phyloP scores from a whole-genome alignment of 2,113 vertebrate species.

The Pangasianodon gigas region DNA sequence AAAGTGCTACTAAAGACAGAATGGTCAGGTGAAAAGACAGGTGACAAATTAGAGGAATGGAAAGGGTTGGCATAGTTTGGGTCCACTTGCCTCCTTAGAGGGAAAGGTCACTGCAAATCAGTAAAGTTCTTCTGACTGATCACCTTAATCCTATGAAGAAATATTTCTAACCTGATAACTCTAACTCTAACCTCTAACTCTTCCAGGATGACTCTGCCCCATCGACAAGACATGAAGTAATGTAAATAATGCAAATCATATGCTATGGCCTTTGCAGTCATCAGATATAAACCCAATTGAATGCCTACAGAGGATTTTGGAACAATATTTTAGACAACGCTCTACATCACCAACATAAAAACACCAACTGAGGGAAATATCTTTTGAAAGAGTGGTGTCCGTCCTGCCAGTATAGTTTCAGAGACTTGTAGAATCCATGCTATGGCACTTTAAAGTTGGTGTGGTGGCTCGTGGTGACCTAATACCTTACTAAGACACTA shows the following conservation, averaged over 20 bases:
- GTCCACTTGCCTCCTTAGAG: not conserved
- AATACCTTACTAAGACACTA: not conserved
- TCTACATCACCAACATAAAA: not conserved
- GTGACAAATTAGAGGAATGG: not conserved
- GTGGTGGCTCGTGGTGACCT: not conserved
- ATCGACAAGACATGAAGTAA: too few relatives aligned
- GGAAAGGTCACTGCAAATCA: not conserved
- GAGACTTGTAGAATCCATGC: too few relatives aligned
- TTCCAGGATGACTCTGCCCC: not conserved
- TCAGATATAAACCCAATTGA: not conserved
- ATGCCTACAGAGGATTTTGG: not conserved
- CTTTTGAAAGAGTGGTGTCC: not conserved
- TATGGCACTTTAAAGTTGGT: not conserved
- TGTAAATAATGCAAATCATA: not conserved
- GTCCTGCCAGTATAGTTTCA: too few relatives aligned
- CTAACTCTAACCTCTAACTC: too few relatives aligned
- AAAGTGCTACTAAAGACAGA: not conserved
- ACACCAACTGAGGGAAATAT: not conserved
- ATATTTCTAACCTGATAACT: not conserved
- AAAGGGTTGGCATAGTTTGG: not conserved
- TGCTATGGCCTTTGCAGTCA: not conserved
- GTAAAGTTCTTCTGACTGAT: not conserved
- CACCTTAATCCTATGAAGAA: not conserved
- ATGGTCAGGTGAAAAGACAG: not conserved
- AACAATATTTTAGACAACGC: not conserved